Conservation (phyloP, 2,113 vertebrate species). For the Balaeniceps rex region DNA sequence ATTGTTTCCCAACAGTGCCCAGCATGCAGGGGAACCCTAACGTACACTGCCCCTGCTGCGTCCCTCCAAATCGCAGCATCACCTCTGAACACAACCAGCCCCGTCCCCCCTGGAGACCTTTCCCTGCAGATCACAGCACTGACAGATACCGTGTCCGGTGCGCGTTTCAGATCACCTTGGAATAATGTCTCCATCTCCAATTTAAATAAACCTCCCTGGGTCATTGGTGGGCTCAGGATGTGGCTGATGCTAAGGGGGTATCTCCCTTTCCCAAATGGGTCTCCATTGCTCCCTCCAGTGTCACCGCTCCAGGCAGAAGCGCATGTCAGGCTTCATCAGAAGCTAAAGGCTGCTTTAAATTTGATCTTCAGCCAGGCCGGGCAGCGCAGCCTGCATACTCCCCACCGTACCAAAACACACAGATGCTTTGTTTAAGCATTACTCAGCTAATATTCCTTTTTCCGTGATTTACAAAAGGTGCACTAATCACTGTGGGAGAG, state of each 20-base stretch:
- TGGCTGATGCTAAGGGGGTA: background rate
- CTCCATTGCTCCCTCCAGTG: background rate
- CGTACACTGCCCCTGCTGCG: fast-evolving
- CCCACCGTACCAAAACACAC: fast-evolving
- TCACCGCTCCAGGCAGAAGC: background rate
- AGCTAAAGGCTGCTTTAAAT: background rate
- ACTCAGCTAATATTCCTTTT: background rate
- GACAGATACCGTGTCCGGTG: background rate
- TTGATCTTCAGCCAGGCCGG: background rate
- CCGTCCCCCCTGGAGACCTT: background rate
- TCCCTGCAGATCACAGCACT: background rate
- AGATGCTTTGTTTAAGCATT: background rate
- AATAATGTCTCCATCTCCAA: background rate
- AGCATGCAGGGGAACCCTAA: background rate
- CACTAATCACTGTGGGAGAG: background rate
- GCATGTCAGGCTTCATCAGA: background rate
- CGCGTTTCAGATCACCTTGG: background rate
- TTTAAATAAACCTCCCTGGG: background rate
- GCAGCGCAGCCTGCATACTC: background rate
- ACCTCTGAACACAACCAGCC: background rate
- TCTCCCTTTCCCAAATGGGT: background rate
- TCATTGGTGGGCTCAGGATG: background rate
- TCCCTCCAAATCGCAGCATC: fast-evolving
- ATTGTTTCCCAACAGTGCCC: background rate
- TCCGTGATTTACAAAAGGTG: background rate